These are phyloP conservation scores for Romanogobio albipinnatus DNA, from an alignment of 2,113 vertebrate genomes.

Conservation along the genomic window DNA sequence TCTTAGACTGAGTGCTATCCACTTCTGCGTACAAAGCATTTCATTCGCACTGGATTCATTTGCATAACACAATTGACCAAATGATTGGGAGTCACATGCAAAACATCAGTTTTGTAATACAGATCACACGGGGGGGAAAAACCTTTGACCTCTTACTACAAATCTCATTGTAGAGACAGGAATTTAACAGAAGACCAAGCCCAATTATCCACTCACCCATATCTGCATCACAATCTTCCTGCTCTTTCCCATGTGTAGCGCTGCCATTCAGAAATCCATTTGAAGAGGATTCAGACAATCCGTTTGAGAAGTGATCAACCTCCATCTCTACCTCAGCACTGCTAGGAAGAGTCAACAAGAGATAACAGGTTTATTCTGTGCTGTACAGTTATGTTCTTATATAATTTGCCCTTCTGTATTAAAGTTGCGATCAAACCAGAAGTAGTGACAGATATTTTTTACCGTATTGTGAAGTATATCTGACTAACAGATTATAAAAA, in stretches of 20 bases:
- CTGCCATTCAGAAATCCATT: conserved; percentile 98
- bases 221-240: conserved; percentile 95
- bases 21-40: conserved; percentile 81
- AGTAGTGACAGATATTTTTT: not conserved
- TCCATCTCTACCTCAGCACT: conserved; percentile 98
- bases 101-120: not conserved
- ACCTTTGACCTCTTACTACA: not conserved
- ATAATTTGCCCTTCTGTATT: not conserved
- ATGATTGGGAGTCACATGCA: not conserved
- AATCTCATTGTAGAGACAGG: not conserved
- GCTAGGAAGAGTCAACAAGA: not conserved
- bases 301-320: conserved; percentile 97
- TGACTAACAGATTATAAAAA: not conserved
- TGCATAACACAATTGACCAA: not conserved
- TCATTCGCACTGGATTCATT: not conserved
- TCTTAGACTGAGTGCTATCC: conserved; percentile 89
- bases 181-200: not conserved
- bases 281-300: conserved; percentile 92
- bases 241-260: conserved; percentile 89
- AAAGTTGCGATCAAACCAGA: not conserved
- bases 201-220: conserved; percentile 83
- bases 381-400: not conserved
- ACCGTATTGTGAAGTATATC: not conserved
- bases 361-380: not conserved
- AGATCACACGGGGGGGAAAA: not conserved